Evolutionary conservation across 64 coral and sea anemone genomes (phyloP).

Genomic region (Acropora yongei): DNA sequence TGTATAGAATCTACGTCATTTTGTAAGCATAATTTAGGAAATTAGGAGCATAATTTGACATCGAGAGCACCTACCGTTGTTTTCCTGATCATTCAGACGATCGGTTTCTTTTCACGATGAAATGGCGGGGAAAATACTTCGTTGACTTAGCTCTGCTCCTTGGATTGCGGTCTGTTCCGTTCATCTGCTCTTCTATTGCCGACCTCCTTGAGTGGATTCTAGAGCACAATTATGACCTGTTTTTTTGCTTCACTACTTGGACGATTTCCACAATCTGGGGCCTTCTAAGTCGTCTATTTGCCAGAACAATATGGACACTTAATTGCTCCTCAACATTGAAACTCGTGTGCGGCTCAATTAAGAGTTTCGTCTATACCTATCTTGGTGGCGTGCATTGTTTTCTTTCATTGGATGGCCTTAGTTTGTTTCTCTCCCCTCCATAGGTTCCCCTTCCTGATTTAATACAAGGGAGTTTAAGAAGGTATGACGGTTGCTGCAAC

Average conservation of each 20-base stretch:
- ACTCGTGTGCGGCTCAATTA: no score
- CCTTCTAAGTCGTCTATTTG: no score
- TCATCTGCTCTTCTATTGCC: slow-evolving; percentile 15
- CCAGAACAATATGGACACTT: no score
- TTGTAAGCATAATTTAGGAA: background rate
- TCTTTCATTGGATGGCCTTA: no score
- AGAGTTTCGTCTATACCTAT: no score
- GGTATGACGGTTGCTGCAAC: no score
- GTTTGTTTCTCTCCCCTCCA: no score
- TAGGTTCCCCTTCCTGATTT: background rate
- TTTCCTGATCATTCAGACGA: slow-evolving; percentile 37
- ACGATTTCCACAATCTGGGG: background rate
- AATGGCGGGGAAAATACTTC: slow-evolving; percentile 20
- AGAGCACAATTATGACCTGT: background rate
- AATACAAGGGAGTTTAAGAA: no score
- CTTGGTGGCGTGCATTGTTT: no score
- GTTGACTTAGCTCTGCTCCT: slow-evolving; percentile 46
- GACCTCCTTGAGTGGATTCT: slow-evolving; percentile 20
- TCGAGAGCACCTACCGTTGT: slow-evolving; percentile 5
- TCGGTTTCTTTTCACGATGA: slow-evolving; percentile 21
- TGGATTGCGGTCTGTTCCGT: slow-evolving; percentile 12
- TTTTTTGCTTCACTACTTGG: slow-evolving; percentile 14
- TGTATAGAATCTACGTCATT: no score
- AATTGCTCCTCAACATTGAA: no score
- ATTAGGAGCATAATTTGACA: slow-evolving; percentile 48